phyloP scores from a whole-genome alignment of 2,888 invertebrate species.

The Myopa tessellatipennis region DNA sequence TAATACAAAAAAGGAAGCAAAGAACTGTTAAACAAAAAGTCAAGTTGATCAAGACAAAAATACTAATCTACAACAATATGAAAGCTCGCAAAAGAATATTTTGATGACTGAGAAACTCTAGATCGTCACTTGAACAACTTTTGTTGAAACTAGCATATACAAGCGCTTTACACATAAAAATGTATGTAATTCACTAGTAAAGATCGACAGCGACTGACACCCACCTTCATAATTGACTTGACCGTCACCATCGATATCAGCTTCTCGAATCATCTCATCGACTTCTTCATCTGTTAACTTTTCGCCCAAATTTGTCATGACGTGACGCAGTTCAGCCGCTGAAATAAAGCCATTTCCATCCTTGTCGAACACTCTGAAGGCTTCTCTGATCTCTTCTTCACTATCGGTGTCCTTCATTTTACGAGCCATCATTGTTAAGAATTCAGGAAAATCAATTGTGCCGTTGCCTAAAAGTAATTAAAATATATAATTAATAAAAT shows the following conservation, averaged over 20 bases:
- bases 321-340: constrained; percentile 97
- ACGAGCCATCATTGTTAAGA: constrained; percentile 99
- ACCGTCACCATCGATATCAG: constrained; percentile 98
- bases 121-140: no score
- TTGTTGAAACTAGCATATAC: no score
- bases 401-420: constrained; percentile 99
- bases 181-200: not conserved
- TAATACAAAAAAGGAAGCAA: no score
- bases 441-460: constrained; percentile 99
- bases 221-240: constrained; percentile 77
- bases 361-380: constrained; percentile 99
- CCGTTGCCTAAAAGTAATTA: constrained; percentile 83
- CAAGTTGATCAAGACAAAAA: no score
- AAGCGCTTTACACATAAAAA: no score
- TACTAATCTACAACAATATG: no score
- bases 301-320: constrained; percentile 99
- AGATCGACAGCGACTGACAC: constrained; percentile 23
- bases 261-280: constrained; percentile 99
- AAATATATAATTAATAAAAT: not conserved
- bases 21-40: no score
- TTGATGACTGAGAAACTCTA: no score
- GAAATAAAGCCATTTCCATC: constrained; percentile 99
- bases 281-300: constrained; percentile 99
- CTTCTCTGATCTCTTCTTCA: constrained; percentile 99
- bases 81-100: no score